Percentiles rank a stretch among this genome's conserved stretches.
Evolutionary conservation across 2,113 vertebrate species (phyloP).

Genomic region (Trematomus loennbergii): DNA sequence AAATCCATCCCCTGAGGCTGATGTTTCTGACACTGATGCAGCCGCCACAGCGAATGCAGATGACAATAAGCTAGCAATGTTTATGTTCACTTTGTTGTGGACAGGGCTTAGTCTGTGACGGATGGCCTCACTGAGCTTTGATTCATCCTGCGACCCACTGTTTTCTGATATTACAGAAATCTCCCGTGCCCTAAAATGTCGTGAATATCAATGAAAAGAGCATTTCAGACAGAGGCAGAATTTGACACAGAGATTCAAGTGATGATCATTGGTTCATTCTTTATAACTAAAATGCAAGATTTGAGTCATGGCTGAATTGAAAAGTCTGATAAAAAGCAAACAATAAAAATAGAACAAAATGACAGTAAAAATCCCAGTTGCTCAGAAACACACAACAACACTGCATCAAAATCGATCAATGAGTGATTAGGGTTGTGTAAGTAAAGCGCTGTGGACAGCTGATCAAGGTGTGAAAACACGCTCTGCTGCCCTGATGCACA

Average conservation of each 20-base stretch:
- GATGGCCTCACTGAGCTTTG: background rate
- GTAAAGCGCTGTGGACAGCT: background rate
- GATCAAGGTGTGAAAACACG: conserved; percentile 18
- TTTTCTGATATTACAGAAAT: background rate
- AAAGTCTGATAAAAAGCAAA: conserved; percentile 5
- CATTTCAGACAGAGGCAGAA: background rate
- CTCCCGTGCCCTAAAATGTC: background rate
- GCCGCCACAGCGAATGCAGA: conserved; percentile 15
- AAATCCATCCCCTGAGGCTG: background rate
- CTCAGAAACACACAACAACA: background rate
- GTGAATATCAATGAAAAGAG: background rate
- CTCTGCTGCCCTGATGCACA: conserved; percentile 10
- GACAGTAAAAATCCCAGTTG: background rate
- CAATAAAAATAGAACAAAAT: background rate
- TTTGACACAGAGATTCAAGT: background rate
- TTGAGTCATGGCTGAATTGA: background rate
- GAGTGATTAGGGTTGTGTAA: background rate
- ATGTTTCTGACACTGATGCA: conserved; percentile 9
- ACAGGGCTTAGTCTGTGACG: background rate
- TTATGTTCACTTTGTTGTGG: background rate
- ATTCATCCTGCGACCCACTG: too few species aligned
- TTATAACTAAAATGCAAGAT: background rate
- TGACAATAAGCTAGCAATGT: background rate
- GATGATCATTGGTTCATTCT: background rate
- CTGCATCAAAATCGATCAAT: conserved; percentile 1